phyloP scores from a whole-genome alignment of 2,888 invertebrate species.

The Odontocolon sp. region DNA sequence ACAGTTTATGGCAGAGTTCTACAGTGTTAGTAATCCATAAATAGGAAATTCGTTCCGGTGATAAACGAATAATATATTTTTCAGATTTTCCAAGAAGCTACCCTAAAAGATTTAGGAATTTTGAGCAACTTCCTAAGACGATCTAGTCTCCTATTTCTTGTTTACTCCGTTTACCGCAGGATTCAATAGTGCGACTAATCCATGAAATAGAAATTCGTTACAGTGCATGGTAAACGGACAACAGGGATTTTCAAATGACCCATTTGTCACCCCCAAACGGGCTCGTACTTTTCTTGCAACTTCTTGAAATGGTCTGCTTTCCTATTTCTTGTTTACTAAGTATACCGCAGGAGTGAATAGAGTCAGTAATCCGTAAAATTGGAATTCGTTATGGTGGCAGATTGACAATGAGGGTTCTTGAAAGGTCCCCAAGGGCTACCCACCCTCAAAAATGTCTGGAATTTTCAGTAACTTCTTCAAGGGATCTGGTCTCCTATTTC shows the following conservation, averaged over 20 bases:
- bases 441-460: neutral
- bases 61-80: neutral
- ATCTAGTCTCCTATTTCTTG: conserved; percentile 64
- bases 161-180: conserved; percentile 53
- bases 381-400: neutral
- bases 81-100: neutral
- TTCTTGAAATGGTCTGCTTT: conserved; percentile 47
- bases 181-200: neutral
- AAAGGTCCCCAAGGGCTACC: neutral
- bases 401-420: neutral
- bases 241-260: neutral
- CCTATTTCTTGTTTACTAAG: conserved; percentile 52
- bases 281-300: neutral
- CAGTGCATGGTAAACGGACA: too few species aligned
- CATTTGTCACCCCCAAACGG: neutral
- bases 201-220: neutral
- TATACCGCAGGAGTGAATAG: too few species aligned
- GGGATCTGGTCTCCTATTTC: conserved; percentile 63
- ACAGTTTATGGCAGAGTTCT: neutral
- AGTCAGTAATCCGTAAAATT: conserved; percentile 5
- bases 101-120: neutral
- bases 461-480: conserved; percentile 21
- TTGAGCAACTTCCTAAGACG: conserved; percentile 17
- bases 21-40: neutral
- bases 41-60: neutral